Base-by-base conservation (phyloP, 1,140 invertebrate genomes). In the Rhopalosiphum maidis region DNA sequence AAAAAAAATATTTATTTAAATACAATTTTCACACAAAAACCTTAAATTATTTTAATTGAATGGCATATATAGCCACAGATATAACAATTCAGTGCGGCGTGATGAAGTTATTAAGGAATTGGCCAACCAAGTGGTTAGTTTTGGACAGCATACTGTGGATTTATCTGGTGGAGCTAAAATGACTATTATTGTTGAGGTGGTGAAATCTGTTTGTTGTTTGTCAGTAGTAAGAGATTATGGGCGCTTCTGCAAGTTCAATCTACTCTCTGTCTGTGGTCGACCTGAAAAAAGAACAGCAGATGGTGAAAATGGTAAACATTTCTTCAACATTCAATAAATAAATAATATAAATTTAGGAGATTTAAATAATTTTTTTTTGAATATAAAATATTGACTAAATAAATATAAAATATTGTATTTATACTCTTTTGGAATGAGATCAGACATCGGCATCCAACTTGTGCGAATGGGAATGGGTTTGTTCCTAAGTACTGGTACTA, bases 181-280 rank as follows among this genome's bases (percentile, higher is more conserved):
- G n/a, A 96, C 97, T 35, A 96, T 98, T 82, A 96, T 98, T 93
- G 96, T 98, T 54, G 98, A 98, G 96, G 96, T 98, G 18, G 96
- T 98, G 93, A 96, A 97, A 94, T 96, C 96, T 15, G 95, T 96
- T 94, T 97, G 97, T 91, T 96, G 97, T 87, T 93, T 98, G 5
- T 96, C 96, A 77, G 96, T 97, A 43, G 95, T 97, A 35, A 96
- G 96, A 6, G 95, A 97, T 94, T 97, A 97, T 95, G 95, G 96
- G 94, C 96, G 96, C 93, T 96, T 96, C 91, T 97, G 96, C 93
- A 97, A 97, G 94, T 97, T 97, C 94, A 97, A 97, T 95, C 95
- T 97, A 41, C 37, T 96, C 25, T 96, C 96, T 95, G 94, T 96
- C 93, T 95, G 95, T 94, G 95, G 95, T 94, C 93, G n/a, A 88